phyloP scores from a whole-genome alignment of 2,113 vertebrate species.

The Sus scrofa region DNA sequence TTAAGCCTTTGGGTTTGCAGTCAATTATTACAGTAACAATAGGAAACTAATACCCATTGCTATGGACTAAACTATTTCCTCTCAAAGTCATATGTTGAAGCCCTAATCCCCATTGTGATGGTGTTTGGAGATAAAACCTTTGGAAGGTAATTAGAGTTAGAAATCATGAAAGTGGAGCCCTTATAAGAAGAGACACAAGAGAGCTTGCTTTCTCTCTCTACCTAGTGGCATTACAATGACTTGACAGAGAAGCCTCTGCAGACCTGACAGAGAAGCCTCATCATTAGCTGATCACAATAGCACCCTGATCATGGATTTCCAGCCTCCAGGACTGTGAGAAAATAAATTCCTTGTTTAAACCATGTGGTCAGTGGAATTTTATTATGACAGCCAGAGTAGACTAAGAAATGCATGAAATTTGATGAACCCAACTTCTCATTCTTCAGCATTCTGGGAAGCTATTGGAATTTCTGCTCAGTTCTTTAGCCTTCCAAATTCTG shows the following conservation, averaged over 20 bases:
- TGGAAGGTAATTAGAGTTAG: neutral
- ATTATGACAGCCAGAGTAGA: neutral
- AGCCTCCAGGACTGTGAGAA: neutral
- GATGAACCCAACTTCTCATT: neutral
- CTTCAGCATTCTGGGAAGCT: neutral
- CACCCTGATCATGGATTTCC: neutral
- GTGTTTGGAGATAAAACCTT: neutral
- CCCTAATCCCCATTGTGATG: neutral
- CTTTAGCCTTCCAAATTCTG: neutral
- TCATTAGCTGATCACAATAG: fast-evolving
- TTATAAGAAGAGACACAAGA: neutral
- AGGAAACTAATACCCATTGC: neutral
- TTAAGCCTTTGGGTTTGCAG: neutral
- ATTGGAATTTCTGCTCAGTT: neutral
- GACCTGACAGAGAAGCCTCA: neutral
- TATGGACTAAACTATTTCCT: neutral
- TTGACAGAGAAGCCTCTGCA: neutral
- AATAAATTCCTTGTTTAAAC: neutral
- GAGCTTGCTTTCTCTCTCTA: neutral
- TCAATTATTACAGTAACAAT: neutral
- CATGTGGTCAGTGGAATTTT: neutral
- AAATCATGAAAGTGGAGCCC: neutral
- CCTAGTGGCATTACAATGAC: no score
- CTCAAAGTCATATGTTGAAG: neutral
- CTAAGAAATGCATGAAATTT: neutral